Percentiles rank a stretch among this genome's conserved stretches.
Evolutionary conservation across 2,797 vertebrate genomes (phyloP).

Genomic region (Siniperca obscura): DNA sequence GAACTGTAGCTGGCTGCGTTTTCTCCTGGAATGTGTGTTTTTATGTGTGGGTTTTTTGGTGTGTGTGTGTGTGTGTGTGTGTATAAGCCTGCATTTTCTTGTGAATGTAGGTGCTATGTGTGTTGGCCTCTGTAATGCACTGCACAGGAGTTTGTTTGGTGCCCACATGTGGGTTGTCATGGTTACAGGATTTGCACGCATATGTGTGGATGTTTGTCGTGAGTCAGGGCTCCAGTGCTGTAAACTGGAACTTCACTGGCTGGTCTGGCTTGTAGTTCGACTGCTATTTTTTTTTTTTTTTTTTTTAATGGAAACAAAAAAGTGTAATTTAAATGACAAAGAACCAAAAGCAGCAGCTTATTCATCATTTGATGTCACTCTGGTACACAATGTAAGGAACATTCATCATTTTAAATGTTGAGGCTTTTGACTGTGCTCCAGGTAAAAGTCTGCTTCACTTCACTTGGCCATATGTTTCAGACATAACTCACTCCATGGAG

Average conservation of each 20-base stretch:
- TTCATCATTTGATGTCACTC: conserved; percentile 50
- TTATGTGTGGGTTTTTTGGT: conserved; percentile 23
- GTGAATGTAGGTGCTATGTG: conserved; percentile 18
- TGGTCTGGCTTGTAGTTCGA: conserved; percentile 23
- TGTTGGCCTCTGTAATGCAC: conserved; percentile 26
- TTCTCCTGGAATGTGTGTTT: conserved; percentile 38
- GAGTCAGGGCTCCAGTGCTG: conserved; percentile 33
- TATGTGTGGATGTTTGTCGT: conserved; percentile 29
- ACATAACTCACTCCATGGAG: conserved; percentile 37
- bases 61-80: conserved; percentile 15
- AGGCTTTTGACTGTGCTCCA: conserved; percentile 56
- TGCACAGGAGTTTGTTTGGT: conserved; percentile 65
- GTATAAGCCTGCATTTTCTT: conserved; percentile 13
- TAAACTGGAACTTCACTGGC: conserved; percentile 18
- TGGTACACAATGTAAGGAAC: conserved; percentile 33
- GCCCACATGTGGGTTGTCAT: conserved; percentile 68
- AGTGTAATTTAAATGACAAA: conserved; percentile 42
- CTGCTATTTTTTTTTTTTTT: not conserved
- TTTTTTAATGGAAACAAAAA: conserved; percentile 29
- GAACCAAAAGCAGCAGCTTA: conserved; percentile 43
- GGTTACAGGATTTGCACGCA: conserved; percentile 50
- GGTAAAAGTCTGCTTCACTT: conserved; percentile 66
- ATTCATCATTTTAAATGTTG: conserved; percentile 53
- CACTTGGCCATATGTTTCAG: conserved; percentile 59
- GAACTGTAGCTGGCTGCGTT: conserved; percentile 44